Evolutionary conservation across 92 coral and sea anemone species (phyloP), one percentile per base, ranked within the genome.

Genomic region (Palythoa caribaeorum): DNA sequence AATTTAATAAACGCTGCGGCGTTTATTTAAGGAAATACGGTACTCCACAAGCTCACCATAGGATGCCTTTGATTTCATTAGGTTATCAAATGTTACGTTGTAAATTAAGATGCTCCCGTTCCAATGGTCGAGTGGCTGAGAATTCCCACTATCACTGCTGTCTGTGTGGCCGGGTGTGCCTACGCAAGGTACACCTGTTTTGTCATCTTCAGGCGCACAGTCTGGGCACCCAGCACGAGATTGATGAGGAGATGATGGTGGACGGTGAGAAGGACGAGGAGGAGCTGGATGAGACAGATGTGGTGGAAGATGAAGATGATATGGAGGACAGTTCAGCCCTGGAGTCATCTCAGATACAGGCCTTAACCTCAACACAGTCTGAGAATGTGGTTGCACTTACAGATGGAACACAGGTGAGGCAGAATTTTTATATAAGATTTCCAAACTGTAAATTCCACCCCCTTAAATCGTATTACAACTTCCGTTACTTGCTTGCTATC

Each of bases 101-200:
- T 55, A 95, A 92, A 74, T 90, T 95, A 11, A 86, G 89, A 66
- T 95, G 98, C 79, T 85, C 87, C 13, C 94, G 95, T 15, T 88
- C 98, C 65, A 95, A 95, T 62, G 98, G 98, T 52, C 98, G 98
- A 4, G 21, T 93, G 20, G 89, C 98, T 6, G 98, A 95, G 87
- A 94, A 94, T 63, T 95, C 96, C 9, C 98, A 95, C 90, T 95
- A 95, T 88, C 98, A 95, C 84, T 95, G 98, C 92, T 95, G 98
- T 76, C 90, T 95, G 70, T 95, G 98, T 68, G 98, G 98, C 20
- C 91, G 98, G 44, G 96, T 95, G 68, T 94, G 94, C 37, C 89
- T 95, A 20, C 92, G 98, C 37, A 95, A 95, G 55, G 98, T 95
- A 4, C 98, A 95, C 85, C 88, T 95, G 10, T 95, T 92, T 77